Evolutionary conservation across 2,888 invertebrate species (phyloP), one percentile per base, ranked within the genome.

Genomic region (Craniophora ligustri): DNA sequence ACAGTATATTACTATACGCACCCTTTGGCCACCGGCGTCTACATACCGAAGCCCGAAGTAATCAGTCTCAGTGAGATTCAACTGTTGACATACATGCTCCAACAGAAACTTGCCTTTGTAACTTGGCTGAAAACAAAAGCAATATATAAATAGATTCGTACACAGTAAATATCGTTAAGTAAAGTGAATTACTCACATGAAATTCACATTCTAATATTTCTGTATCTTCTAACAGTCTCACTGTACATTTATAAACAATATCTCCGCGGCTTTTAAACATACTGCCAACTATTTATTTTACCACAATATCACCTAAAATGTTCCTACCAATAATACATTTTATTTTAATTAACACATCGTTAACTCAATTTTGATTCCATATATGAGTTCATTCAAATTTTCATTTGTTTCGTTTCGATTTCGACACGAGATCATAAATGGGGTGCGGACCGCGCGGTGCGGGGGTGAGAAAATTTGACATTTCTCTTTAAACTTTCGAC

Each of bases 1-100:
- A 19, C 7, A 6, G 14, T 3, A 11, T 36, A 31, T 5, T 23
- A 32, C 45, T 32, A 56, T 14, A 82, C 95, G 95, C 93, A 98
- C 98, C 94, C 98, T 95, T 90, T 98, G 98, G 72, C 97, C 97
- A 76, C 96, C 95, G 55, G 95, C 94, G 89, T 98, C 98, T 69
- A 98, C 98, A 95, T 97, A 98, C 64, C 98, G 95, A 66, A 98
- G 94, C 8, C 98, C 98, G 88, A 99, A 98, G 89, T 98, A 98
- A 91, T 99, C 98, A 80, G 97, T 98, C 92, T 98, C 98, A 63
- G 97, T 95, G 68, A 99, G 95, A 91, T 98, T 97, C 76, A 98
- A 94, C 86, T 98, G 97, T 83, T 97, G 96, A 90, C 98, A 98
- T 67, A 98, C 96, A 94, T 97, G 96, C 85, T 98, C 98, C 84